These are phyloP conservation scores for Amaurobius ferox DNA, from an alignment of 2,888 invertebrate genomes.

Conservation along the genomic window DNA sequence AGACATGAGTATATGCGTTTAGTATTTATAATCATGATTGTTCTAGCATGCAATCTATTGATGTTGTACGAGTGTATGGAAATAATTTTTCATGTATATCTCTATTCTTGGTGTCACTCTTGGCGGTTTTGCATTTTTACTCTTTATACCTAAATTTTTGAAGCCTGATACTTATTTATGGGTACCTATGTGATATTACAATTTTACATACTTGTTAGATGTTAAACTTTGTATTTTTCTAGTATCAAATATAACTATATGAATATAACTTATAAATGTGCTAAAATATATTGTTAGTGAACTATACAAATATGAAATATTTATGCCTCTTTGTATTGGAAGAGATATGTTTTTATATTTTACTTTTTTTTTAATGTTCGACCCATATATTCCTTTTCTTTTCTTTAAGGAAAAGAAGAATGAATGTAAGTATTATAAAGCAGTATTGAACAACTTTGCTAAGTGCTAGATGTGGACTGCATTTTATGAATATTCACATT, in stretches of 20 bases:
- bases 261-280: conserved; percentile 27
- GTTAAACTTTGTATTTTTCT: conserved; percentile 71
- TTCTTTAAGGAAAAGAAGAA: too few relatives aligned
- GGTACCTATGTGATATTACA: conserved; percentile 66
- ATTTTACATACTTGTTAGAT: conserved; percentile 70
- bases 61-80: conserved; percentile 39
- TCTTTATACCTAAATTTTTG: conserved; percentile 70
- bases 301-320: conserved; percentile 23
- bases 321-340: conserved; percentile 9
- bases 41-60: conserved; percentile 14
- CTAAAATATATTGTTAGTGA: conserved; percentile 43
- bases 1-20: background rate
- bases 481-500: too few relatives aligned
- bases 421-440: too few relatives aligned
- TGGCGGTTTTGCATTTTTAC: conserved; percentile 61
- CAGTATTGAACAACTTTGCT: too few relatives aligned
- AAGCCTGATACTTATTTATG: conserved; percentile 57
- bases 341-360: background rate
- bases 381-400: too few relatives aligned
- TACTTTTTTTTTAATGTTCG: too few relatives aligned
- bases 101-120: conserved; percentile 61
- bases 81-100: conserved; percentile 20
- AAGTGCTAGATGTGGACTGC: too few relatives aligned
- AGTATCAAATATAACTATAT: conserved; percentile 44
- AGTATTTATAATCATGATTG: background rate